Evolutionary conservation across 2,113 vertebrate genomes (phyloP), one percentile per base, ranked within the genome.

Genomic region (Ursus arctos): DNA sequence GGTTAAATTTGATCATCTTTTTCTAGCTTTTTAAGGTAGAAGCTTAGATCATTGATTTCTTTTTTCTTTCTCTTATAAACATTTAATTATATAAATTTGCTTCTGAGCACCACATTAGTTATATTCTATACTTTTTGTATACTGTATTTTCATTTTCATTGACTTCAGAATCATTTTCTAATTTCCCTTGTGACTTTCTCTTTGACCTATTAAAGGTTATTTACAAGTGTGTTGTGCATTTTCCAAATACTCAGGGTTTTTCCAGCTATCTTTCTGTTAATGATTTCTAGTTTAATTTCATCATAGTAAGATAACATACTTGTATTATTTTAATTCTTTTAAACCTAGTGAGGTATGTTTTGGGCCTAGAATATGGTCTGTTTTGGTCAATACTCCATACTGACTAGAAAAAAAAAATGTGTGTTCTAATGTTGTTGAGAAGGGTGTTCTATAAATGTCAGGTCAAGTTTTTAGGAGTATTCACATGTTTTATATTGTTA

Each of bases 251-350:
- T 65, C 57, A 36, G 18, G 2, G 47, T 72, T 82, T 92, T 87
- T 95, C 8, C 7, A 43, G 24, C 85, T 88, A 18, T 88, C 12
- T 72, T 87, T 82, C 28, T 87, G 22, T 82, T 92, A 61, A 47
- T 63, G 15, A 89, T 59, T 89, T 85, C 53, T 61, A 24, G 22
- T 53, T 82, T 89, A 84, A 94, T 79, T 72, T 85, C 26, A 72
- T 55, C 71, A 55, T n/a, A 74, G 79, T 80, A 12, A 89, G 36
- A 80, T 40, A 89, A 80, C 13, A 53, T 90, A 18, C 13, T 69
- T 90, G 10, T 84, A 59, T 77, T 95, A 31, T 69, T 88, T 92
- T n/a, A 83, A 22, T 79, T 89, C 55, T 65, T 89, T 93, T 55
- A 65, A 82, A 63, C 8, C 15, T 79, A 5, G 49, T 77, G 51